Base-by-base conservation (phyloP, 2,797 vertebrate genomes). In the Nyctalus aviator region DNA sequence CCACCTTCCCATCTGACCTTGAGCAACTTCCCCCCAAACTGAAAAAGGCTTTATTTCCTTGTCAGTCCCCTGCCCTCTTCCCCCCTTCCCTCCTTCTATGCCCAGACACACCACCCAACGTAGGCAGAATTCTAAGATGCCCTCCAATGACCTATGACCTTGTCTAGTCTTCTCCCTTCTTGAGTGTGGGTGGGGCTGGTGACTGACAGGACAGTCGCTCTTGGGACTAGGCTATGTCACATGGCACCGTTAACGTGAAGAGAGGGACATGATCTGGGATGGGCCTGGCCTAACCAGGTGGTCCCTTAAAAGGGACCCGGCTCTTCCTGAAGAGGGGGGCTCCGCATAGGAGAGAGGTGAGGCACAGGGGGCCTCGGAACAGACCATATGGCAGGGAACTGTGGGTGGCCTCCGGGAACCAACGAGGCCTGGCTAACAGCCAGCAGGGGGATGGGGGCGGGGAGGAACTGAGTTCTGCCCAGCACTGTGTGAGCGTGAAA, bases 81-180 rank as follows among this genome's bases (percentile, higher is more conserved):
- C n/a, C 30, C 11, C 0, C 7, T 10, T 14, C 11, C 57, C 13
- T 66, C 20, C 1, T 15, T 75, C 13, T 23, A 10, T 11, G 30
- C 20, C 17, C 13, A 9, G 7, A 7, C 17, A 46, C 0, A 41
- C n/a, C 53, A 8, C 48, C 2, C 0, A 21, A 9, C 37, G n/a
- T 2, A n/a, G 68, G 30, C 7, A 27, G 87, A 53, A 46, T 59
- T 90, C 46, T 50, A 14, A 46, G 64, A 73, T 6, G 18, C 27
- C 30, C 9, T 44, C 18, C 0, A 11, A 13, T 20, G 75, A 73
- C 37, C 32, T 30, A 5, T 7, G 10, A 25, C 50, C 21, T 53
- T 41, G 66, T 32, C 6, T 9, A n/a, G 8, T 20, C 68, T 64
- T 64, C 23, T 76, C 23, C 37, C 48, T 35, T 15, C 15, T 48